A percentile compares a stretch with the other conserved stretches of the same genome.
Evolutionary conservation across 2,113 vertebrate genomes (phyloP).

Genomic region (Gopherus flavomarginatus): DNA sequence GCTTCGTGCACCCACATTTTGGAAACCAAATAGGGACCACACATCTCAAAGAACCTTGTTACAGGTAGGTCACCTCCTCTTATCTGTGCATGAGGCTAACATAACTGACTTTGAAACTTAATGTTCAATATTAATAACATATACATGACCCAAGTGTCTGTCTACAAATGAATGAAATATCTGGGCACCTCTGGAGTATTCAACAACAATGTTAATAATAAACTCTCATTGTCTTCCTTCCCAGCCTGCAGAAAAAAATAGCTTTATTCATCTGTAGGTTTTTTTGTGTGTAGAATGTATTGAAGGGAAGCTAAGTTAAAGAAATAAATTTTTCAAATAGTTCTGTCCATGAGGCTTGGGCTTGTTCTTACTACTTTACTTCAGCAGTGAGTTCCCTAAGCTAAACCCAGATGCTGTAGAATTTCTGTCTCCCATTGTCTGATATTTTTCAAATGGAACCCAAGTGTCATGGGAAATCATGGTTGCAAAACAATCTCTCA

Average conservation of each 20-base stretch:
- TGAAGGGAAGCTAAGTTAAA: background rate
- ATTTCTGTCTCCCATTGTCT: background rate
- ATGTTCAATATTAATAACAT: conserved; percentile 34
- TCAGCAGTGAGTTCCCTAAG: rapidly evolving
- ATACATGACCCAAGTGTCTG: background rate
- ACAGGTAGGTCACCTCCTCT: background rate
- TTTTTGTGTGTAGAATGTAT: background rate
- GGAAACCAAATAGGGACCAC: too few species aligned
- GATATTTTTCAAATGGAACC: background rate
- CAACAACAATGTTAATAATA: background rate
- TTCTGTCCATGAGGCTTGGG: background rate
- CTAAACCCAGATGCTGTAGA: background rate
- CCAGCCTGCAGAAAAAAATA: background rate
- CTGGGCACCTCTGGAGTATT: background rate
- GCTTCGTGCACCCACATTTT: background rate
- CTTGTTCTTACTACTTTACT: background rate
- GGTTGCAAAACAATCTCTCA: background rate
- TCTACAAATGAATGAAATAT: background rate
- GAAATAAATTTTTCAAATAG: background rate
- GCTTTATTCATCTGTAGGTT: background rate
- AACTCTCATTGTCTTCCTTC: background rate
- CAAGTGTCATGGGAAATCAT: background rate
- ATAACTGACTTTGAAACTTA: conserved; percentile 22
- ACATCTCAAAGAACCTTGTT: background rate
- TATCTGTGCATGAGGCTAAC: background rate